Percentiles rank a stretch among this genome's conserved stretches.
These are phyloP conservation scores for Synaphobranchus kaupii DNA, from an alignment of 2,797 vertebrate genomes.

Conservation along the genomic window DNA sequence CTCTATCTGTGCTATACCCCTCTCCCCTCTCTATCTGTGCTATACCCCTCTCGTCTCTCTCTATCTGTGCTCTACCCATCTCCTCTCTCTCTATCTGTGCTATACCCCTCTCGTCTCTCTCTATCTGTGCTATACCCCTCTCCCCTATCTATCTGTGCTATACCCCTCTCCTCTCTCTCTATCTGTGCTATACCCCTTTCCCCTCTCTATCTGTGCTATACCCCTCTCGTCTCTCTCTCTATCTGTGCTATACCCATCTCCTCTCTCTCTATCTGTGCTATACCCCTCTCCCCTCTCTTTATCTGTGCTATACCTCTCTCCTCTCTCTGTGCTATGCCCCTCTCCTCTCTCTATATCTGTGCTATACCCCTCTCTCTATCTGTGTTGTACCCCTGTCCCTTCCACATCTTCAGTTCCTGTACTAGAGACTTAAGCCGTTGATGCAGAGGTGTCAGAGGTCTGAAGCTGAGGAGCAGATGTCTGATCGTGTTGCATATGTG, in stretches of 20 bases:
- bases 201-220: background rate
- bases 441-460: background rate
- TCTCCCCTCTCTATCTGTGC: background rate
- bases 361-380: too few relatives aligned
- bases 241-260: background rate
- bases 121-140: background rate
- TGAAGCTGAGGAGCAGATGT: slow-evolving; percentile 32
- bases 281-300: background rate
- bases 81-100: background rate
- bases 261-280: background rate
- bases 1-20: background rate
- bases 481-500: slow-evolving; percentile 37
- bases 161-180: background rate
- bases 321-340: background rate
- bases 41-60: background rate
- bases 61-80: background rate
- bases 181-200: background rate
- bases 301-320: too few relatives aligned
- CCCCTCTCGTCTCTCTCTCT: background rate
- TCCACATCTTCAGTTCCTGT: background rate
- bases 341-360: background rate
- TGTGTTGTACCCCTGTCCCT: background rate
- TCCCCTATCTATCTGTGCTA: background rate
- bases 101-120: too few relatives aligned
- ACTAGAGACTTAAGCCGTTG: background rate